A percentile compares a stretch with the other conserved stretches of the same genome.
Evolutionary conservation across 1,140 invertebrate genomes (phyloP).

Genomic region (Papilio helenus): DNA sequence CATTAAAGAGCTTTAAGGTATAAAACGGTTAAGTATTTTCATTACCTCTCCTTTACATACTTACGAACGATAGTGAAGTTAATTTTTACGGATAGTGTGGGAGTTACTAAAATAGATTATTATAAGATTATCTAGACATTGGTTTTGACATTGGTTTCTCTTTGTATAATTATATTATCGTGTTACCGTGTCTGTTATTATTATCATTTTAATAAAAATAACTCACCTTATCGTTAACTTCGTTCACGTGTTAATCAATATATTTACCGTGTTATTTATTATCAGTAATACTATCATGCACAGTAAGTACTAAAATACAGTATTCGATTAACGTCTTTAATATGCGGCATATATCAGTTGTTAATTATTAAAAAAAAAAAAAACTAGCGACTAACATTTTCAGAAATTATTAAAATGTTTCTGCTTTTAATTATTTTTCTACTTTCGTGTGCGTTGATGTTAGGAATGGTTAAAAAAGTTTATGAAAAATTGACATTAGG

Average conservation of each 20-base stretch:
- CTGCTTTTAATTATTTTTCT: background rate
- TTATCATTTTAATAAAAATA: background rate
- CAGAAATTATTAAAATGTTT: background rate
- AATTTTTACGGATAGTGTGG: background rate
- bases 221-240: background rate
- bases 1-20: slow-evolving; percentile 38
- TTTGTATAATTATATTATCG: no score
- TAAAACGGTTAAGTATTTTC: slow-evolving; percentile 31
- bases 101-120: background rate
- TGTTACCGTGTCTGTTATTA: no score
- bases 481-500: background rate
- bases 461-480: background rate
- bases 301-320: background rate
- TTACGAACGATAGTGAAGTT: background rate
- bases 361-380: background rate
- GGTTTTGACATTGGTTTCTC: no score
- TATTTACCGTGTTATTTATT: background rate
- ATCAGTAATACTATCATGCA: background rate
- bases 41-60: background rate
- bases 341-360: background rate
- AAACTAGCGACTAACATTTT: background rate
- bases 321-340: background rate
- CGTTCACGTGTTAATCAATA: background rate
- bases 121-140: no score
- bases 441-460: background rate